Conservation (phyloP, 2,888 invertebrate species). For the Chalcosyrphus nemorum region DNA sequence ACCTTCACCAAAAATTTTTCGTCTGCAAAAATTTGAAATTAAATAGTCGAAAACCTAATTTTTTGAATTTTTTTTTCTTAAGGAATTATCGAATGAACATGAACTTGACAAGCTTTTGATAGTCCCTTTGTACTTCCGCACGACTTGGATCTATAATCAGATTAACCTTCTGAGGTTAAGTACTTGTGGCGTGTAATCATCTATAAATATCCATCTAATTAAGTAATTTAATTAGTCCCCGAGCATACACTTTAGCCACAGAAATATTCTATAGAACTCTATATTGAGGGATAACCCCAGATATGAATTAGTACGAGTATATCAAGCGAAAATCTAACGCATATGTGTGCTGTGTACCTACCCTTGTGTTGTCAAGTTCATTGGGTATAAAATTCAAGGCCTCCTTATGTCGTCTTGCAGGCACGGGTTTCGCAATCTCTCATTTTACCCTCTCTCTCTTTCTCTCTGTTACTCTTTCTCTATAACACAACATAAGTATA, state of each 20-base stretch:
- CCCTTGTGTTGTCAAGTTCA: constrained; percentile 28
- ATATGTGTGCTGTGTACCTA: background rate
- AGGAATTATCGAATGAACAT: no score
- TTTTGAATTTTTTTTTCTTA: no score
- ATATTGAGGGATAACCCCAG: background rate
- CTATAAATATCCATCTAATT: constrained; percentile 19
- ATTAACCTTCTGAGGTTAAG: background rate
- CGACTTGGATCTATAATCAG: background rate
- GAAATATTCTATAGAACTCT: background rate
- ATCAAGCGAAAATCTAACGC: no score
- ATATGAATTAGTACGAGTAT: no score
- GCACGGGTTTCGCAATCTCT: constrained; percentile 1
- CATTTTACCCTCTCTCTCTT: background rate
- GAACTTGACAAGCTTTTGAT: no score
- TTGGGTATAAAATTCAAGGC: constrained; percentile 24
- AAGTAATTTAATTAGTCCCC: constrained; percentile 11
- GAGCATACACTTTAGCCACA: background rate
- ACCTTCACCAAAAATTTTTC: no score
- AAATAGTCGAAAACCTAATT: no score
- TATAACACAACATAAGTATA: background rate
- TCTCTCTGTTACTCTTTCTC: no score
- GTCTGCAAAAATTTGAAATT: no score
- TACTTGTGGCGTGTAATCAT: background rate
- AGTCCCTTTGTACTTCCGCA: background rate
- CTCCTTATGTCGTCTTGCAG: background rate